Base-by-base conservation (phyloP, 2,113 vertebrate genomes). In the Columba janthina region DNA sequence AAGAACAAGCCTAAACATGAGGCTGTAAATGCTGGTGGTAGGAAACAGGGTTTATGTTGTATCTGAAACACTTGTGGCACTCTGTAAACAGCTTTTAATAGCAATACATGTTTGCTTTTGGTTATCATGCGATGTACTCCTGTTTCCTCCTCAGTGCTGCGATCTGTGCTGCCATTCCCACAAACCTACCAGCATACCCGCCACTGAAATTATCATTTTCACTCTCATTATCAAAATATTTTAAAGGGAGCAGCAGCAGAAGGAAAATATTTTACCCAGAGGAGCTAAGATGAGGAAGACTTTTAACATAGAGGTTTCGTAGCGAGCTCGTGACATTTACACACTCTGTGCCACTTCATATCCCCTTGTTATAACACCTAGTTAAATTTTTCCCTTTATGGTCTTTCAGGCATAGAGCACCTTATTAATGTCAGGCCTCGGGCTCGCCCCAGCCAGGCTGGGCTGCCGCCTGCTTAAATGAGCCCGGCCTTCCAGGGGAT, bases 351-450 rank as follows among this genome's bases (percentile, higher is more conserved):
- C 53, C 92, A 92, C 93, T 94, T 83, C 91, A 83, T 83, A 96
- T 92, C 91, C 94, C 91, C 91, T 93, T 72, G 89, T 92, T 95
- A 46, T 95, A 96, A 92, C 95, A 97, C 97, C 96, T 95, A 96
- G 81, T 97, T 96, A 97, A 95, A 69, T 50, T 78, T 96, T 91
- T 92, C 94, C 94, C 95, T 97, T 97, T 95, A 96, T 32, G 88
- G 86, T 50, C 79, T 97, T 95, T 36, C 70, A 90, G 94, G 93
- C 80, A 79, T 38, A 57, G 93, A 94, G 92, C 92, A 96, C 91
- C 94, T 92, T 96, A 57, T 96, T 97, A 97, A 96, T 28, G 70
- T 92, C 96, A 96, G 70, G 76, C 85, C 75, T 77, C 8, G 11
- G 19, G 85, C 82, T 88, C 58, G 24, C 84, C 71, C 56, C 0